Evolutionary conservation across 2,797 vertebrate species (phyloP).

Genomic region (Luscinia megarhynchos): DNA sequence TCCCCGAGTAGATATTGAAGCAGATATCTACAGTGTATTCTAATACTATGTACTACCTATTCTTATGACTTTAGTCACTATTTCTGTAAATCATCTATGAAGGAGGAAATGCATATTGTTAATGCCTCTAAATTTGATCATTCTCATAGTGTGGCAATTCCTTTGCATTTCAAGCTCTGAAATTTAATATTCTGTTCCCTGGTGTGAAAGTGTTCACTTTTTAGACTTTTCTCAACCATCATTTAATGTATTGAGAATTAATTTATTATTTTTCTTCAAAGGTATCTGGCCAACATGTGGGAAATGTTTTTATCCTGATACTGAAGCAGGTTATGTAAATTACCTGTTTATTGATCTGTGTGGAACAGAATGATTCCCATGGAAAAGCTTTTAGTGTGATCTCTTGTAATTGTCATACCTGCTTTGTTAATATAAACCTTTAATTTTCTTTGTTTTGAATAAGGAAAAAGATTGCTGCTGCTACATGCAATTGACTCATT

Average conservation of each 20-base stretch:
- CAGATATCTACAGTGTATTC: not conserved
- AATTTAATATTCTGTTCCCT: not conserved
- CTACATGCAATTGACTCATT: not conserved
- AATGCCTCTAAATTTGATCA: not conserved
- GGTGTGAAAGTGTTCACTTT: not conserved
- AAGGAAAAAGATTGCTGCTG: not conserved
- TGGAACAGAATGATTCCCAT: not conserved
- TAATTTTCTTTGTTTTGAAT: not conserved
- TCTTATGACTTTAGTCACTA: not conserved
- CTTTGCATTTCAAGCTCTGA: not conserved
- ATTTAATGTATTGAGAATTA: not conserved
- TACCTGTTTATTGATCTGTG: not conserved
- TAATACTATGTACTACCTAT: not conserved
- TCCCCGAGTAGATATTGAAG: not conserved
- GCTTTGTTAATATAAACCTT: not conserved
- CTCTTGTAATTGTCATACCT: not conserved
- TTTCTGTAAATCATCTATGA: not conserved
- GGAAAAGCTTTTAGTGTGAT: not conserved
- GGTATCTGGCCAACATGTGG: not conserved
- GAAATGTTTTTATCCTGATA: not conserved
- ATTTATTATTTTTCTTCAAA: not conserved
- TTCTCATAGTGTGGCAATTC: not conserved
- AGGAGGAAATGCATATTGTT: not conserved
- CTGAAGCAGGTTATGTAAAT: not conserved
- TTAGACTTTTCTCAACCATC: not conserved